Base-by-base conservation (phyloP, 2,888 invertebrate genomes). In the Leucophenga maculata region DNA sequence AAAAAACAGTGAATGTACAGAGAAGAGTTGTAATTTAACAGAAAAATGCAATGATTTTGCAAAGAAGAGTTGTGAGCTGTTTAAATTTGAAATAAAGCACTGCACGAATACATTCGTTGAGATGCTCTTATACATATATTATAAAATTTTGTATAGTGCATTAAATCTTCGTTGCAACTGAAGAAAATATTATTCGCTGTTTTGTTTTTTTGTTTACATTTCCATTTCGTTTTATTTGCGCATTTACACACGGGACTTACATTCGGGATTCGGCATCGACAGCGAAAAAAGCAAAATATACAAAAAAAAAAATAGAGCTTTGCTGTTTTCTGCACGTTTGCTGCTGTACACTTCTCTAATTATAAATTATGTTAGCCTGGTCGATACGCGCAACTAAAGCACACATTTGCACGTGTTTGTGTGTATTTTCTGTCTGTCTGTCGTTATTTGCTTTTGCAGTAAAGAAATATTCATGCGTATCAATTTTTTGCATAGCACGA, bases 311-410 rank as follows among this genome's bases (percentile, higher is more conserved):
- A 11, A 3, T 39, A n/a, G n/a, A n/a, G 39, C 39, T 39, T 20
- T 20, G 20, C 48, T 64, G 22, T 31, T 64, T 44, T 64, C 9
- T 16, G 50, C 50, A 13, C 16, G 16, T 50, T 16, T 50, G 50
- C 39, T 11, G 50, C 16, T 16, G n/a, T 18, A 20, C n/a, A n/a
- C 14, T 64, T 48, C 48, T 64, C 62, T 64, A 64, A 64, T 64
- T 64, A 64, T 64, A n/a, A 64, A 64, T 64, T 64, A 64, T 64
- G 62, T 64, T 64, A 64, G 62, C 62, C 62, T 64, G 62, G 62
- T 64, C 62, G 62, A 64, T 46, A 8, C 22, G 14, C 14, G 62
- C 62, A 64, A 64, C 62, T 39, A 64, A 46, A 22, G 62, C 62
- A 64, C 48, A 64, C 62, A 64, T 48, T 48, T 64, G 20, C 46